phyloP scores from a whole-genome alignment of 1,140 invertebrate species.

The Parasteatoda tepidariorum region DNA sequence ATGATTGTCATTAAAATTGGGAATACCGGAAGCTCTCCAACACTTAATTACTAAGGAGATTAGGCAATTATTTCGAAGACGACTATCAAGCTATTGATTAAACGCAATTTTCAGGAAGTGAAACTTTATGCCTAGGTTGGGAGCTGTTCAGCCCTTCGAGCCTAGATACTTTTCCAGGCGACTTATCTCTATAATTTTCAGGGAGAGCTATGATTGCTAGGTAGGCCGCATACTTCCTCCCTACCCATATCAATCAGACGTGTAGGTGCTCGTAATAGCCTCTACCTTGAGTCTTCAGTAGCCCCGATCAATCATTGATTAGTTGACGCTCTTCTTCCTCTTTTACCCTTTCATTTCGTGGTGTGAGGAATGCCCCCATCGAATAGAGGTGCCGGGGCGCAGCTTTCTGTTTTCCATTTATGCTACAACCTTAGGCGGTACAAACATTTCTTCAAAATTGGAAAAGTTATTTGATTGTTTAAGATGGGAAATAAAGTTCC shows the following conservation, averaged over 20 bases:
- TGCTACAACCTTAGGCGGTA: neutral
- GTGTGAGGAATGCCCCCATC: neutral
- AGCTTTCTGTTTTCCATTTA: neutral
- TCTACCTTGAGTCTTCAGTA: slow-evolving; percentile 41
- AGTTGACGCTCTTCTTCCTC: slow-evolving; percentile 11
- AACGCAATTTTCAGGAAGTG: slow-evolving; percentile 25
- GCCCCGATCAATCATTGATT: slow-evolving; percentile 57
- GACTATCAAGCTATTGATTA: slow-evolving; percentile 10
- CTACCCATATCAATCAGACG: slow-evolving; percentile 36
- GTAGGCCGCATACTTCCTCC: slow-evolving; percentile 26
- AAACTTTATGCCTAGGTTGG: neutral
- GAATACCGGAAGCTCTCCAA: too few species aligned
- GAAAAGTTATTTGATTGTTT: neutral
- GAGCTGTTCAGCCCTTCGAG: slow-evolving; percentile 15
- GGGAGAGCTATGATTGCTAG: slow-evolving; percentile 43
- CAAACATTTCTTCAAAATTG: neutral
- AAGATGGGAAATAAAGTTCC: too few species aligned
- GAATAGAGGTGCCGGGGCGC: neutral
- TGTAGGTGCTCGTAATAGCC: slow-evolving; percentile 31
- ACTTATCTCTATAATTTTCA: slow-evolving; percentile 25
- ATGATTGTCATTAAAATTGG: too few species aligned
- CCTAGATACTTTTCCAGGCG: slow-evolving; percentile 15
- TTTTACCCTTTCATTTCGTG: neutral
- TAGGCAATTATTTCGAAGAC: slow-evolving; percentile 1
- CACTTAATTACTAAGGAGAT: neutral